Conservation (phyloP, 2,113 vertebrate genomes). For the Myocastor coypus region DNA sequence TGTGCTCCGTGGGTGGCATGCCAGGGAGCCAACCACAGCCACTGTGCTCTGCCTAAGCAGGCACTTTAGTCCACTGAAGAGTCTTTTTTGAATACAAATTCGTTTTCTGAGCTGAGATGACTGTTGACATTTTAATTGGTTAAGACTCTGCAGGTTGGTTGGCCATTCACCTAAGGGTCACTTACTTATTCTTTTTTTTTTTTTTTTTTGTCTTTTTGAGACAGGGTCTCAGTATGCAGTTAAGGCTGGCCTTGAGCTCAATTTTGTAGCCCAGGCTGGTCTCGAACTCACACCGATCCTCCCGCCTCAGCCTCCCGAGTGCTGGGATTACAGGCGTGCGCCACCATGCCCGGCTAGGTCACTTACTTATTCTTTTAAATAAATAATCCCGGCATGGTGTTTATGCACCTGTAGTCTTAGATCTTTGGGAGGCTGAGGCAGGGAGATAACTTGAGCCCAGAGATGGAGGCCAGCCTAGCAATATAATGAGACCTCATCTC, state of each 20-base stretch:
- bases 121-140: constrained; percentile 56
- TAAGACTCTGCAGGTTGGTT: constrained; percentile 39
- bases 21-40: too few species aligned
- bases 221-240: too few species aligned
- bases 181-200: neutral
- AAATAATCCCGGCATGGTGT: neutral
- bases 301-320: too few species aligned
- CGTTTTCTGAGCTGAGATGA: constrained; percentile 23
- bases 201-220: too few species aligned
- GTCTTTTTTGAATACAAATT: constrained; percentile 42
- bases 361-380: constrained; percentile 24
- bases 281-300: too few species aligned
- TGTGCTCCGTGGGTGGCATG: too few species aligned
- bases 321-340: too few species aligned
- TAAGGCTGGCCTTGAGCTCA: too few species aligned
- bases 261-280: too few species aligned
- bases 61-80: neutral
- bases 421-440: neutral
- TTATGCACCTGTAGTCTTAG: neutral
- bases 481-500: neutral
- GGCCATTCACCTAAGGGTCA: neutral
- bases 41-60: too few species aligned
- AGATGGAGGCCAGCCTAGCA: neutral
- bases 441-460: neutral
- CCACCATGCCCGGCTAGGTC: too few species aligned